A percentile compares a stretch with the other conserved stretches of the same genome.
Conservation (phyloP, 2,113 vertebrate genomes). For the Tetrax tetrax region DNA sequence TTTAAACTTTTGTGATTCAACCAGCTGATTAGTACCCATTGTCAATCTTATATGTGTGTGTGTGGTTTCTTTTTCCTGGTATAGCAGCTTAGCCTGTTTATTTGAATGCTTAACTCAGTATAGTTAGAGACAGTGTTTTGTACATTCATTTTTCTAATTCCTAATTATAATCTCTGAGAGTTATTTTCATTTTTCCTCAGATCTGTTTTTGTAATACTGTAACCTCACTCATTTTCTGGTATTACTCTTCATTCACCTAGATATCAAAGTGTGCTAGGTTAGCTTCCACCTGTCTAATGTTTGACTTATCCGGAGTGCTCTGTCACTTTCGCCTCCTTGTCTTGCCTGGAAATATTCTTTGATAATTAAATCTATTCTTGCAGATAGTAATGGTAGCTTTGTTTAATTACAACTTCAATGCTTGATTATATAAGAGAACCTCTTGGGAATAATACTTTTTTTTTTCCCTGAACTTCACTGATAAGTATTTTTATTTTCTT, state of each 20-base stretch:
- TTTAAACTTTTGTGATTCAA: background rate
- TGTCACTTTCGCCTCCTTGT: background rate
- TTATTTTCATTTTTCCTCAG: background rate
- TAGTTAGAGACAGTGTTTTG: background rate
- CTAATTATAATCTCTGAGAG: background rate
- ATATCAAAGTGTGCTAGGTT: background rate
- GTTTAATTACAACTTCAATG: constrained; percentile 15
- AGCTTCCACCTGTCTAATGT: background rate
- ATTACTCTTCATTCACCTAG: background rate
- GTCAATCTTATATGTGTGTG: background rate
- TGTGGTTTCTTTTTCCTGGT: background rate
- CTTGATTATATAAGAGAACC: background rate
- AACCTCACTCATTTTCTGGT: background rate
- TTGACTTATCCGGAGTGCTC: background rate
- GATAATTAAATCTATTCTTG: constrained; percentile 24
- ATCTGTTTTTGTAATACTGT: background rate
- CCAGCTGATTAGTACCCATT: background rate
- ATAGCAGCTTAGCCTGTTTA: background rate
- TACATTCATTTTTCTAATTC: background rate
- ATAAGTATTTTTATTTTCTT: background rate
- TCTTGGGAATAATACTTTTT: background rate
- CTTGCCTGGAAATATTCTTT: background rate
- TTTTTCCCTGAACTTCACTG: background rate
- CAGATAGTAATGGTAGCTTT: background rate
- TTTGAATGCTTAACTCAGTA: background rate